Conservation (phyloP, 2,113 vertebrate genomes). For the Phodopus roborovskii region DNA sequence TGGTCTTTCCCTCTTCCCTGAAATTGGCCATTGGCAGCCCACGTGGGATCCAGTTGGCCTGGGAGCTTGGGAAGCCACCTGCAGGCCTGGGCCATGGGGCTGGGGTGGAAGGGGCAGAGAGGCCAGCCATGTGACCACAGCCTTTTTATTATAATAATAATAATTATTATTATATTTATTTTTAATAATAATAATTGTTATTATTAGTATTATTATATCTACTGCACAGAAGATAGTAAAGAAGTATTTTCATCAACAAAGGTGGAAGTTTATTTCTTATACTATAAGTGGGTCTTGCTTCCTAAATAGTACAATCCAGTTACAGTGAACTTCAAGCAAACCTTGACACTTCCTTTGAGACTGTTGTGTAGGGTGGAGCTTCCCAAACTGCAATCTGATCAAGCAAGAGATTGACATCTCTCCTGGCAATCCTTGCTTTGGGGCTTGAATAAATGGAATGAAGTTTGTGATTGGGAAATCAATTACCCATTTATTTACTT, state of each 20-base stretch:
- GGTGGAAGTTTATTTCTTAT: neutral
- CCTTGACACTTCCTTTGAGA: neutral
- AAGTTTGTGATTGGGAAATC: neutral
- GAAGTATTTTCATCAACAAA: conserved; percentile 24
- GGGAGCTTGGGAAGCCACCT: neutral
- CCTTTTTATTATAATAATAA: neutral
- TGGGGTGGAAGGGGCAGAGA: neutral
- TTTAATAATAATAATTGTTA: no score
- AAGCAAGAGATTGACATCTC: neutral
- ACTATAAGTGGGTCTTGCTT: conserved; percentile 1
- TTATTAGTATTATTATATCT: neutral
- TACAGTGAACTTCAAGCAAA: neutral
- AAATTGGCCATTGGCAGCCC: neutral
- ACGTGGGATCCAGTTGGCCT: neutral
- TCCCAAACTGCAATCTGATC: neutral
- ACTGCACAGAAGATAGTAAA: neutral
- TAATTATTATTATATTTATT: no score
- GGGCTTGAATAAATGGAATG: neutral
- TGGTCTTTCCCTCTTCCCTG: no score
- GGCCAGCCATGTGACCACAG: neutral
- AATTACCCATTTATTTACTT: conserved; percentile 1
- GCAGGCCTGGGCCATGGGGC: neutral
- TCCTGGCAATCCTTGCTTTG: neutral
- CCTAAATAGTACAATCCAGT: neutral
- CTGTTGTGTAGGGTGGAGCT: conserved; percentile 18